Base-by-base conservation (phyloP, 1,140 invertebrate species). In the Alviniconcha marisindica region DNA sequence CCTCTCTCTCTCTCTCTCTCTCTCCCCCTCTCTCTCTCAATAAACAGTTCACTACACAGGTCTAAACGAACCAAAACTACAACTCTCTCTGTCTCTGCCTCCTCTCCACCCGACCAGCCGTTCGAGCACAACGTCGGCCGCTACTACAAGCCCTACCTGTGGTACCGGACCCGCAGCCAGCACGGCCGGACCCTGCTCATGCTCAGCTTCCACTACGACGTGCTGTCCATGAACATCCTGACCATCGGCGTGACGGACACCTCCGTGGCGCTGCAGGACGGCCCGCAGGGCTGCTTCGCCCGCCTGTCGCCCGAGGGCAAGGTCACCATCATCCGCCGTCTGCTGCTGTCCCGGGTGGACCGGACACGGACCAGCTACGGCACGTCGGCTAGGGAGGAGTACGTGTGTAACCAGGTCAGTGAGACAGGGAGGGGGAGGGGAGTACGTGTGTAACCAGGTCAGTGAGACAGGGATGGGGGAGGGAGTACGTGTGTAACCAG, bases 111-210 rank as follows among this genome's bases (percentile, higher is more conserved):
- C 1, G 86, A 87, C 54, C 73, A 87, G 33, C 79, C 87, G 4
- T 74, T 79, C n/a, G 21, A 31, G 24, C 38, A 77, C 7, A 83
- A 89, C 40, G 85, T 87, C 21, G 84, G 83, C 14, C 60, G 82
- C 24, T 87, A 88, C 74, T 91, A 89, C 78, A 88, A 89, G 83
- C 89, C 90, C 7, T 88, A 87, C 84, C 82, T 87, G 31, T 93
- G 92, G 92, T 88, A 90, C 54, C 85, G 89, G n/a, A 90, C 90
- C 0, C 83, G 88, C 15, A 90, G 85, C 12, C 87, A 88, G 31
- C 91, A 93, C 77, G 92, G 92, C 2, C 88, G 90, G 51, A 93
- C 92, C 3, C 77, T 93, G 33, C 86, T 93, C 14, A 91, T 91
- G 83, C 79, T 93, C 44, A 90, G 91, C 0, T 93, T 93, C 77